Evolutionary conservation across 2,113 vertebrate species (phyloP).

Genomic region (Chionomys nivalis): DNA sequence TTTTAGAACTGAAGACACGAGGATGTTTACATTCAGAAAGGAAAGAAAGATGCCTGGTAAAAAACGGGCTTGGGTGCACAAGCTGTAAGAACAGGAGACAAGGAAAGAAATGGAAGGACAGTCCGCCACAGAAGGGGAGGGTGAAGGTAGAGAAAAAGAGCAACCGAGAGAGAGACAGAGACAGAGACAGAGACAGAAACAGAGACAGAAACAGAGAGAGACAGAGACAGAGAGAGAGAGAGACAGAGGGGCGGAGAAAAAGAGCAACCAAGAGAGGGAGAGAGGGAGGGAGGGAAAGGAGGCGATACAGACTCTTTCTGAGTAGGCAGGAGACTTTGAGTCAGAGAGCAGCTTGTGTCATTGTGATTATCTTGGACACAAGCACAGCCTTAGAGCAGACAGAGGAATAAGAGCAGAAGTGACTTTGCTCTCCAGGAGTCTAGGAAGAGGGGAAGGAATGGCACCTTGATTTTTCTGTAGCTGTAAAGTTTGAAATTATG

Average conservation of each 20-base stretch:
- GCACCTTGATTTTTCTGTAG: background rate
- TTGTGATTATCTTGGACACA: background rate
- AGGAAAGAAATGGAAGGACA: background rate
- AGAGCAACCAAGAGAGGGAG: no score
- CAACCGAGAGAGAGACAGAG: background rate
- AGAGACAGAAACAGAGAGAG: background rate
- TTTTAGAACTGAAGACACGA: conserved; percentile 21
- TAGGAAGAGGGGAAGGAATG: background rate
- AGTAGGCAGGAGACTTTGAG: background rate
- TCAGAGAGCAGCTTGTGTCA: no score
- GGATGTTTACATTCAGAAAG: background rate
- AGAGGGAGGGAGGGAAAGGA: background rate
- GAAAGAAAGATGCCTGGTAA: background rate
- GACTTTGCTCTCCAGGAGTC: background rate
- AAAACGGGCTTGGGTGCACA: background rate
- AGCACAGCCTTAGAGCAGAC: background rate
- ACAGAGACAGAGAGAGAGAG: accelerated
- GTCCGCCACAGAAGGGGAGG: background rate
- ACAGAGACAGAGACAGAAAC: no score
- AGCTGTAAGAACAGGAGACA: background rate
- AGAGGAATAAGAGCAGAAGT: background rate
- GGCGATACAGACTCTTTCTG: background rate
- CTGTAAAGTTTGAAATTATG: background rate
- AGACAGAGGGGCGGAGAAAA: no score
- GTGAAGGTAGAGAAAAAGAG: accelerated